These are phyloP conservation scores for Thereva nobilitata DNA, from an alignment of 2,888 invertebrate species.

Conservation along the genomic window DNA sequence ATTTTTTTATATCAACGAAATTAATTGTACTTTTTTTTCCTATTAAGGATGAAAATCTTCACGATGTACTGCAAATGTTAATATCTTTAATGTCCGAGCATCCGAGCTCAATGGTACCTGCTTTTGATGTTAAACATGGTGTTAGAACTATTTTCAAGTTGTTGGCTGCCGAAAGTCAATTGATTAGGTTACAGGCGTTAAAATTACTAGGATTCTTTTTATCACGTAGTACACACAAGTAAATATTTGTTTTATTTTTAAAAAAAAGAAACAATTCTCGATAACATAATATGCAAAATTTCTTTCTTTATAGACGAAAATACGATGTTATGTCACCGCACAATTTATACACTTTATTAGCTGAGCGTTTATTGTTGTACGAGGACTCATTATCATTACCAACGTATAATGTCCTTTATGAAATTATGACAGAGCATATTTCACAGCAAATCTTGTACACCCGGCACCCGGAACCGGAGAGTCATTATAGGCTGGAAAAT, in stretches of 20 bases:
- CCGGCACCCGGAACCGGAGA: conserved; percentile 93
- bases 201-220: conserved; percentile 97
- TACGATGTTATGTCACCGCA: conserved; percentile 99
- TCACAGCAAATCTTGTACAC: conserved; percentile 93
- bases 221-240: conserved; percentile 98
- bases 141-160: conserved; percentile 96
- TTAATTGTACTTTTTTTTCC: conserved; percentile 23
- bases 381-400: conserved; percentile 89
- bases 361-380: conserved; percentile 86
- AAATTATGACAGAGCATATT: conserved; percentile 97
- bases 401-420: conserved; percentile 97
- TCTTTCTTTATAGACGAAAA: conserved; percentile 73
- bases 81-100: conserved; percentile 98
- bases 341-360: conserved; percentile 95
- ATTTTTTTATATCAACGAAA: conserved; percentile 2
- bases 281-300: conserved; percentile 35
- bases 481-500: conserved; percentile 92
- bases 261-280: no score
- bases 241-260: conserved; percentile 52
- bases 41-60: conserved; percentile 90
- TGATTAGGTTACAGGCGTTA: conserved; percentile 92
- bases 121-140: conserved; percentile 97
- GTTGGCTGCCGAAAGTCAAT: conserved; percentile 92
- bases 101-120: conserved; percentile 98
- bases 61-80: conserved; percentile 96